phyloP scores from a whole-genome alignment of 2,888 invertebrate genomes.

The Ophion ellenae region DNA sequence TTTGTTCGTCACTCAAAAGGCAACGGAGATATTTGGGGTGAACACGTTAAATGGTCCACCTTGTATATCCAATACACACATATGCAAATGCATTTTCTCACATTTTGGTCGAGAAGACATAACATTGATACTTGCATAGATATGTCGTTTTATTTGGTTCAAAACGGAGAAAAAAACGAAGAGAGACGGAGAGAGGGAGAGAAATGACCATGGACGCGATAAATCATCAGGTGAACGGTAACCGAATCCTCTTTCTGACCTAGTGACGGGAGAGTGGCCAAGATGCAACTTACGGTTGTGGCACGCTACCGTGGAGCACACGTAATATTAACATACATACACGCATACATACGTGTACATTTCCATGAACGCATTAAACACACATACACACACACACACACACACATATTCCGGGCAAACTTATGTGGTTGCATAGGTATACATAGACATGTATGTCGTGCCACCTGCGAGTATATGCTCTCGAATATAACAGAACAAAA shows the following conservation, averaged over 20 bases:
- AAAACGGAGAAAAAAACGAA: neutral
- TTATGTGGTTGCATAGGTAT: slow-evolving; percentile 50
- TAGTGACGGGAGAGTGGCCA: slow-evolving; percentile 52
- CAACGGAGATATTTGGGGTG: too few species aligned
- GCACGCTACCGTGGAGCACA: slow-evolving; percentile 59
- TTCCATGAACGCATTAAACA: too few species aligned
- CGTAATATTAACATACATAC: slow-evolving; percentile 52
- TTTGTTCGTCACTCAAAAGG: too few species aligned
- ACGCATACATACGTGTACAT: neutral
- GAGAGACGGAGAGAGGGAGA: neutral
- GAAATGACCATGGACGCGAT: slow-evolving; percentile 43
- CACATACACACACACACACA: neutral
- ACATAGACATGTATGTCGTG: slow-evolving; percentile 29
- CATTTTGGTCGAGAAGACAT: too few species aligned
- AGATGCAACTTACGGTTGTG: slow-evolving; percentile 60
- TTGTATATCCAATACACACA: too few species aligned
- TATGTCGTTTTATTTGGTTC: too few species aligned
- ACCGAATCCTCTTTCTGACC: slow-evolving; percentile 66
- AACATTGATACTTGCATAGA: too few species aligned
- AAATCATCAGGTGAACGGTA: slow-evolving; percentile 65
- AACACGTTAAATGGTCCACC: too few species aligned
- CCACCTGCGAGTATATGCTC: neutral
- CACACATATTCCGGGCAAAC: slow-evolving; percentile 26
- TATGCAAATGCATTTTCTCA: too few species aligned
- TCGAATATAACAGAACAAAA: slow-evolving; percentile 61